These are phyloP conservation scores for Ecdyonurus torrentis DNA, from an alignment of 2,888 invertebrate genomes.

Conservation along the genomic window DNA sequence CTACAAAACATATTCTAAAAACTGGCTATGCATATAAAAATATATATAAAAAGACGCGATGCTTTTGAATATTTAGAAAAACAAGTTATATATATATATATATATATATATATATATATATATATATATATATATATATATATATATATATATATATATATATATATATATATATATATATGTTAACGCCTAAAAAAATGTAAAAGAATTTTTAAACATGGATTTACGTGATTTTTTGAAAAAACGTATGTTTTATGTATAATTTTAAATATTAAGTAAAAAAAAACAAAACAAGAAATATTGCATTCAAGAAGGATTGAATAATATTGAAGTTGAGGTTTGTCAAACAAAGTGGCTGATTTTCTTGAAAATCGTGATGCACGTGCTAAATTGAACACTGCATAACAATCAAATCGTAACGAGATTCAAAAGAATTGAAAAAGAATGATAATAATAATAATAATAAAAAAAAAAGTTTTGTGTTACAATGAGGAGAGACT, in stretches of 20 bases:
- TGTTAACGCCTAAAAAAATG: background rate
- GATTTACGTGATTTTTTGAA: background rate
- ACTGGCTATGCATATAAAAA: background rate
- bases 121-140: background rate
- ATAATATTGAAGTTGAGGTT: background rate
- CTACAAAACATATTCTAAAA: background rate
- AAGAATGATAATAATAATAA: too few relatives aligned
- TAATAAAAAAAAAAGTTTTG: background rate
- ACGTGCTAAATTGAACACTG: background rate
- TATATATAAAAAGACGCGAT: too few relatives aligned
- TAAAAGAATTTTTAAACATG: background rate
- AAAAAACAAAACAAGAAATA: background rate
- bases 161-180: too few relatives aligned
- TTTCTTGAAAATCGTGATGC: background rate
- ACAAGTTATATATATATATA: background rate
- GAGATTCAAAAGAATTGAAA: too few relatives aligned
- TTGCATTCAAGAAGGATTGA: background rate
- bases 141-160: background rate
- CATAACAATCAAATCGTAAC: background rate
- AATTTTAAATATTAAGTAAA: background rate
- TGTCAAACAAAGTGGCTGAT: background rate
- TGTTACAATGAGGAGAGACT: background rate
- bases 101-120: background rate
- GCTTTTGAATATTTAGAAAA: background rate
- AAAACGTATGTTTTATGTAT: too few relatives aligned